These are phyloP conservation scores for Hemitrygon akajei DNA, from an alignment of 2,797 vertebrate species.

Conservation along the genomic window DNA sequence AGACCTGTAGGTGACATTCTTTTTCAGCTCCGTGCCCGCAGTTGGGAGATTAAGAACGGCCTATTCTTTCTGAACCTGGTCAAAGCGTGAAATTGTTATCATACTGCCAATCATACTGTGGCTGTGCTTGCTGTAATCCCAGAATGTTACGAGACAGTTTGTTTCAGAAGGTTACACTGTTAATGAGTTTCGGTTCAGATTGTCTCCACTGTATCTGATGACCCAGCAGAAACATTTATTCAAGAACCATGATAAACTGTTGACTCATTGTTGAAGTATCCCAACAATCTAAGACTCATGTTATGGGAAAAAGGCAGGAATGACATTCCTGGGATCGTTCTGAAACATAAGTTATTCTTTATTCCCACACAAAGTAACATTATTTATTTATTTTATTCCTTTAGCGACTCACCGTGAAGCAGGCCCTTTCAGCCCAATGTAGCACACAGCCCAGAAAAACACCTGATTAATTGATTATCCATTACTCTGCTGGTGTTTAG, in stretches of 20 bases:
- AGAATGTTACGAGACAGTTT: neutral
- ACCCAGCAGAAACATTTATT: neutral
- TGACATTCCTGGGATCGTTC: neutral
- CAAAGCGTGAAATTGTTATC: neutral
- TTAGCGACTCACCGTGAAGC: too few species aligned
- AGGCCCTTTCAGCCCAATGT: too few species aligned
- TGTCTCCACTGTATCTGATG: neutral
- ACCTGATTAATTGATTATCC: too few species aligned
- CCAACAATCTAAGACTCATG: neutral
- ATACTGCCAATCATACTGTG: neutral
- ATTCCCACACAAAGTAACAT: neutral
- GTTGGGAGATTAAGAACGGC: neutral
- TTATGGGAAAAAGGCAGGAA: neutral
- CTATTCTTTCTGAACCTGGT: neutral
- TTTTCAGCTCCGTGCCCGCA: neutral
- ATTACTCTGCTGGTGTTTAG: too few species aligned
- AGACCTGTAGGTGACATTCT: neutral
- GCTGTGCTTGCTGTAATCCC: neutral
- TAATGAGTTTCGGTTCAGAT: conserved; percentile 1
- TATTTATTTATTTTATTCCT: neutral
- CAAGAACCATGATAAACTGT: conserved; percentile 10
- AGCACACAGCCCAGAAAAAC: too few species aligned
- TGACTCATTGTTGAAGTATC: conserved; percentile 15
- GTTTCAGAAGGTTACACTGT: neutral
- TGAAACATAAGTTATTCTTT: neutral